A percentile compares a stretch with the other conserved stretches of the same genome.
These are phyloP conservation scores for Stichopus horrens DNA, from an alignment of 53 echinoderm and acorn worm genomes.

Conservation along the genomic window DNA sequence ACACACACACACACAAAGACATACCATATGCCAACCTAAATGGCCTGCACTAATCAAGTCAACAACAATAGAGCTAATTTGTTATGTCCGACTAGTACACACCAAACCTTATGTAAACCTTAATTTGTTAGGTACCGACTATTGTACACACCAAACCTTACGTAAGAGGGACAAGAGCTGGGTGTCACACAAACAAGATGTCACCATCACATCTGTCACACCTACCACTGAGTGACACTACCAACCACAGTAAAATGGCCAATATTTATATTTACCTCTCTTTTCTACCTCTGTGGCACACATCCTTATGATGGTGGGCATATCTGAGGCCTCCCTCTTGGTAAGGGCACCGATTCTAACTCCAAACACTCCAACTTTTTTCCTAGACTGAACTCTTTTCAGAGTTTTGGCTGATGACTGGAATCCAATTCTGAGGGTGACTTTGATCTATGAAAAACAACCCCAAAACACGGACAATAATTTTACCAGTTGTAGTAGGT, in stretches of 20 bases:
- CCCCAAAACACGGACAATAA: neutral
- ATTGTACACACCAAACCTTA: too few species aligned
- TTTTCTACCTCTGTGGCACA: conserved; percentile 89
- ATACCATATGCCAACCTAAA: too few species aligned
- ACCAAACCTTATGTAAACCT: too few species aligned
- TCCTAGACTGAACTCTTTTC: conserved; percentile 87
- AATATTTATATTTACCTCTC: conserved; percentile 66
- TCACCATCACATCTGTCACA: too few species aligned
- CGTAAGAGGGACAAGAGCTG: too few species aligned
- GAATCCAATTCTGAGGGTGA: conserved; percentile 68
- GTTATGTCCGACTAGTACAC: too few species aligned
- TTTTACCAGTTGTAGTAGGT: neutral
- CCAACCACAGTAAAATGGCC: neutral
- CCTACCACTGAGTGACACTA: too few species aligned
- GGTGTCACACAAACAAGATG: too few species aligned
- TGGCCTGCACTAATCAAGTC: too few species aligned
- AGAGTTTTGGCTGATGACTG: conserved; percentile 71
- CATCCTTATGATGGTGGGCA: conserved; percentile 75
- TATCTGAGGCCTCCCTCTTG: conserved; percentile 63
- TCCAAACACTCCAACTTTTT: conserved; percentile 93
- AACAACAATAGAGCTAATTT: too few species aligned
- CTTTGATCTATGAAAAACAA: conserved; percentile 51
- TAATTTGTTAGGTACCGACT: too few species aligned
- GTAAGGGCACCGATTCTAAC: conserved; percentile 69
- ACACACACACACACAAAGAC: too few species aligned